phyloP scores from a whole-genome alignment of 2,113 vertebrate genomes.

The Myxocyprinus asiaticus region DNA sequence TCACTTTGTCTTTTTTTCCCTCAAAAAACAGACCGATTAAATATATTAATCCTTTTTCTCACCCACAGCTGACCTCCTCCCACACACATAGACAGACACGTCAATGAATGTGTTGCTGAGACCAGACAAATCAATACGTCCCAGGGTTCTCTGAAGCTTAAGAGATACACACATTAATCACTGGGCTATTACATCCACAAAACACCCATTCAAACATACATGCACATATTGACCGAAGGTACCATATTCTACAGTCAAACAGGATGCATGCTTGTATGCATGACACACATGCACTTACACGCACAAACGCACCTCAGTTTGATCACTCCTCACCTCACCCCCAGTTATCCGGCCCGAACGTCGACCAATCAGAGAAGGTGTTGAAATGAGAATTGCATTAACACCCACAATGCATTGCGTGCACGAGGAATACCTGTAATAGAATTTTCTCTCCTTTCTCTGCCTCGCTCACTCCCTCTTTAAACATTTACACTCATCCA shows the following conservation, averaged over 20 bases:
- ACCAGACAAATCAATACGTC: conserved; percentile 39
- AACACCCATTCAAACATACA: not conserved
- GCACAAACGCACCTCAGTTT: conserved; percentile 26
- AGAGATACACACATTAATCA: conserved; percentile 32
- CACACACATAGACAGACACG: conserved; percentile 35
- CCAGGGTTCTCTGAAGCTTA: conserved; percentile 6
- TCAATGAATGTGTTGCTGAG: conserved; percentile 37
- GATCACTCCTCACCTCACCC: conserved; percentile 24
- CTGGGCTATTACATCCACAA: conserved; percentile 15
- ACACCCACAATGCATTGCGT: conserved; percentile 81
- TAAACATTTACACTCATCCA: conserved; percentile 90
- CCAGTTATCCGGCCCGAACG: conserved; percentile 63
- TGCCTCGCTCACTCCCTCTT: conserved; percentile 80
- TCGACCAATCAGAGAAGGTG: conserved; percentile 76
- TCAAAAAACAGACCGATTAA: conserved; percentile 9
- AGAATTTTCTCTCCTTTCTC: conserved; percentile 78
- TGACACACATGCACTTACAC: conserved; percentile 5
- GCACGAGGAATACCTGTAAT: conserved; percentile 88
- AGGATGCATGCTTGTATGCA: not conserved
- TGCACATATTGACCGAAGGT: conserved; percentile 2
- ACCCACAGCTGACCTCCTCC: conserved; percentile 21
- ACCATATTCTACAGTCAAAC: conserved; percentile 18
- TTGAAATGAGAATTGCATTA: conserved; percentile 85
- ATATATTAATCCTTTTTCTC: conserved; percentile 23
- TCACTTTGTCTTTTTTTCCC: not conserved